Conservation (phyloP, 2,113 vertebrate genomes). For the Pitta sordida region DNA sequence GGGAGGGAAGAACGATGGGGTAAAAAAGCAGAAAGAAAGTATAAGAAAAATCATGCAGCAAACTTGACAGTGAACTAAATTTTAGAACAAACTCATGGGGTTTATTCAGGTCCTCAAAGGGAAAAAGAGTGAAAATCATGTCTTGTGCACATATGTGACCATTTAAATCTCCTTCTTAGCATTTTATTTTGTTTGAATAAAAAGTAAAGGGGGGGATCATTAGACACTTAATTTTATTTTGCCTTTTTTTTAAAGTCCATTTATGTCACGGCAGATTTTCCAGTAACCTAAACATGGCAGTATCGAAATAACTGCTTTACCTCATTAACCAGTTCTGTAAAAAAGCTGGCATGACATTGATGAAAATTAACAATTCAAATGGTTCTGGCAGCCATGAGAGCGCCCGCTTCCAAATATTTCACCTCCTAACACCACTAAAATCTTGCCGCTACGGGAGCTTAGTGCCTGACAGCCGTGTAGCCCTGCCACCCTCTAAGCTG, state of each 20-base stretch:
- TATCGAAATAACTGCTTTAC: slow-evolving; percentile 1
- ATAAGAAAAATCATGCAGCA: background rate
- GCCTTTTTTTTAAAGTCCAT: background rate
- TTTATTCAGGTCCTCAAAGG: slow-evolving; percentile 43
- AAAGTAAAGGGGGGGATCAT: background rate
- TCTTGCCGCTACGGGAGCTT: background rate
- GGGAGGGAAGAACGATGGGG: background rate
- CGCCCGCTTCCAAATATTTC: background rate
- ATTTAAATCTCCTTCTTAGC: background rate
- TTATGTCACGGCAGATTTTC: slow-evolving; percentile 34
- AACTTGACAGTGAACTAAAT: slow-evolving; percentile 17
- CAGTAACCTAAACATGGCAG: background rate
- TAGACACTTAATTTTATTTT: background rate
- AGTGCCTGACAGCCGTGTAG: background rate
- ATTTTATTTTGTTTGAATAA: background rate
- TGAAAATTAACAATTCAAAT: slow-evolving; percentile 58
- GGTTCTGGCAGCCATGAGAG: background rate
- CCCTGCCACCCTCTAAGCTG: background rate
- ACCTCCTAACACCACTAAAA: background rate
- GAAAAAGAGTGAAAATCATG: slow-evolving; percentile 47
- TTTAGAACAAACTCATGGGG: background rate
- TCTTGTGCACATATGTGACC: background rate
- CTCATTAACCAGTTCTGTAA: slow-evolving; percentile 26
- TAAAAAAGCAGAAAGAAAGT: slow-evolving; percentile 10
- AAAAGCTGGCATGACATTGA: slow-evolving; percentile 25